Percentiles rank a stretch among this genome's conserved stretches.
Conservation (phyloP, 2,888 invertebrate species). For the Conus canariensis region DNA sequence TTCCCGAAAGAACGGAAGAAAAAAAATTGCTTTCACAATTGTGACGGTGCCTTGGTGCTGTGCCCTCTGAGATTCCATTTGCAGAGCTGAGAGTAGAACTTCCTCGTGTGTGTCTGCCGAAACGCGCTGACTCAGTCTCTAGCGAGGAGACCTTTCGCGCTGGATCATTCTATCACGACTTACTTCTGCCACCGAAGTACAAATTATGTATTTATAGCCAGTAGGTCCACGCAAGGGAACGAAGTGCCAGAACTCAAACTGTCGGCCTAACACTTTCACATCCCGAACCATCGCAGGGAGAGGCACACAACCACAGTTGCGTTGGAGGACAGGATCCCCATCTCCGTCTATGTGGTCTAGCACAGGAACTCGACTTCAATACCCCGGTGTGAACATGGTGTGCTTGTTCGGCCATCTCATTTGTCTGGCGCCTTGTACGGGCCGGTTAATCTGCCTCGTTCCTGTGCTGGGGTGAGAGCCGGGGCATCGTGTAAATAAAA, state of each 20-base stretch:
- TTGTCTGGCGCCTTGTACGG: background rate
- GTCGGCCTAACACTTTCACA: too few relatives aligned
- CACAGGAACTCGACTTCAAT: too few relatives aligned
- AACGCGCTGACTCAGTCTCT: background rate
- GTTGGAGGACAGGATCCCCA: too few relatives aligned
- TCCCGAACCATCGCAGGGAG: too few relatives aligned
- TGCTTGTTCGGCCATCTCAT: background rate
- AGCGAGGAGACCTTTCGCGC: background rate
- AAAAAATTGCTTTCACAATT: background rate
- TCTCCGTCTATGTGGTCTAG: too few relatives aligned
- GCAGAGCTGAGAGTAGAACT: background rate
- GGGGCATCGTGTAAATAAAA: slow-evolving; percentile 14
- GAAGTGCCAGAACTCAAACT: background rate
- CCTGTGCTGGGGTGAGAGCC: background rate
- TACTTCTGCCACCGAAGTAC: background rate
- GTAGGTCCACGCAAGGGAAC: background rate
- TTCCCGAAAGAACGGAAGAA: background rate
- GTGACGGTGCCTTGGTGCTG: background rate
- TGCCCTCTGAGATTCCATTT: background rate
- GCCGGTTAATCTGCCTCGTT: background rate
- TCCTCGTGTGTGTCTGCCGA: background rate
- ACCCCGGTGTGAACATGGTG: background rate
- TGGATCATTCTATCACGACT: background rate
- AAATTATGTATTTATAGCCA: background rate
- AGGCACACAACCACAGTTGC: too few relatives aligned